phyloP scores from a whole-genome alignment of 1,140 invertebrate genomes.

The Aricia agestis region DNA sequence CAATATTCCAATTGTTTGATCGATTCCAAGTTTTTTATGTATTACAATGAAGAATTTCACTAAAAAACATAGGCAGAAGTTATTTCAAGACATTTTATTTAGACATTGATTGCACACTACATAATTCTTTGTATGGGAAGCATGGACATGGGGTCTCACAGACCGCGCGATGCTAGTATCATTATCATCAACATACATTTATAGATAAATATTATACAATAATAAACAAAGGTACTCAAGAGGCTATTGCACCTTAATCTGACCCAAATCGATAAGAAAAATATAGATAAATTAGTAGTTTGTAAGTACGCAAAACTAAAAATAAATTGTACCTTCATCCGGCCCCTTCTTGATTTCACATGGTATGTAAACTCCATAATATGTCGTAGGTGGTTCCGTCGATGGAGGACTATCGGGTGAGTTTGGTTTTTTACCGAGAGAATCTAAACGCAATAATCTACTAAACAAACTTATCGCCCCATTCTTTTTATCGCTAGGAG shows the following conservation, averaged over 20 bases:
- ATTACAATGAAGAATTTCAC: too few species aligned
- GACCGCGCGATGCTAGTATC: too few species aligned
- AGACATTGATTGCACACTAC: too few species aligned
- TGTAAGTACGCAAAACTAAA: neutral
- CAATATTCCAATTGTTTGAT: too few species aligned
- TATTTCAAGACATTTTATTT: too few species aligned
- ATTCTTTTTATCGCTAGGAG: conserved; percentile 60
- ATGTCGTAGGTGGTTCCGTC: conserved; percentile 53
- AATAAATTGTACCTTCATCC: conserved; percentile 53
- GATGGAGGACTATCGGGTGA: conserved; percentile 44
- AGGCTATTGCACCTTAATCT: neutral
- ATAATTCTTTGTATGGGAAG: too few species aligned
- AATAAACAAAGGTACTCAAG: neutral
- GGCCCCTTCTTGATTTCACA: conserved; percentile 72
- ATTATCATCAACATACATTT: neutral
- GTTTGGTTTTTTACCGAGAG: conserved; percentile 47
- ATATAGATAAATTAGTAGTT: neutral
- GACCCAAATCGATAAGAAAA: conserved; percentile 3
- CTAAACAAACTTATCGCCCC: conserved; percentile 60
- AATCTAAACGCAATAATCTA: conserved; percentile 54
- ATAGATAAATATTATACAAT: neutral
- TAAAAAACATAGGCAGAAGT: too few species aligned
- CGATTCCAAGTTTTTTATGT: too few species aligned
- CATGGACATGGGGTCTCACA: too few species aligned
- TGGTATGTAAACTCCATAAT: conserved; percentile 73